Conservation (phyloP, 2,797 vertebrate species). For the Erethizon dorsatum region DNA sequence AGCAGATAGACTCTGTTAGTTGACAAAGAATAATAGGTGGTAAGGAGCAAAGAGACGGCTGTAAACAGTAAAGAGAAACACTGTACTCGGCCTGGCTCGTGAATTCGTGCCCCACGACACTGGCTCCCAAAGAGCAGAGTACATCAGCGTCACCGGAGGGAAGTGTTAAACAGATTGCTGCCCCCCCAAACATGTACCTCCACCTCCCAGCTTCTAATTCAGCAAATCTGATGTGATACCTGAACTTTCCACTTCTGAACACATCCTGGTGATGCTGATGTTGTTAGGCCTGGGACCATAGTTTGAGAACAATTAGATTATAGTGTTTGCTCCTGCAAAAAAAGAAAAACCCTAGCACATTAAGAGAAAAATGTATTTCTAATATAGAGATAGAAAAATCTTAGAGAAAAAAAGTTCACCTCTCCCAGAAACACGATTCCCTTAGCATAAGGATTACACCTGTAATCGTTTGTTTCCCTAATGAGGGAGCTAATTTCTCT, state of each 20-base stretch:
- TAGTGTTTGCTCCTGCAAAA: neutral
- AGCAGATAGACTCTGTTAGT: neutral
- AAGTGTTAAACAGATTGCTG: neutral
- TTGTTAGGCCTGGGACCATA: neutral
- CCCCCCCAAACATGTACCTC: neutral
- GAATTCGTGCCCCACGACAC: neutral
- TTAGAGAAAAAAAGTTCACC: neutral
- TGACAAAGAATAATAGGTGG: neutral
- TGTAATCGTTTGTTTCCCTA: constrained; percentile 28
- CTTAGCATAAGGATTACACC: neutral
- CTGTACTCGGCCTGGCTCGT: neutral
- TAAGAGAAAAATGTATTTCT: neutral
- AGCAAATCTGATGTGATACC: neutral
- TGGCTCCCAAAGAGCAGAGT: neutral
- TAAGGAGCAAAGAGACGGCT: neutral
- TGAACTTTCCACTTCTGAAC: neutral
- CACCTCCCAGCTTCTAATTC: neutral
- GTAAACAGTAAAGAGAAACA: neutral
- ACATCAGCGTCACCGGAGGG: neutral
- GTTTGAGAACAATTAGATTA: constrained; percentile 31
- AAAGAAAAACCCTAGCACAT: neutral
- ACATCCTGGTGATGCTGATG: neutral
- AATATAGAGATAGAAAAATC: constrained; percentile 17
- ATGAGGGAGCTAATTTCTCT: neutral
- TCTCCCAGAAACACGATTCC: constrained; percentile 58